These are phyloP conservation scores for Orcinus orca DNA, from an alignment of 2,113 vertebrate species.

Conservation along the genomic window DNA sequence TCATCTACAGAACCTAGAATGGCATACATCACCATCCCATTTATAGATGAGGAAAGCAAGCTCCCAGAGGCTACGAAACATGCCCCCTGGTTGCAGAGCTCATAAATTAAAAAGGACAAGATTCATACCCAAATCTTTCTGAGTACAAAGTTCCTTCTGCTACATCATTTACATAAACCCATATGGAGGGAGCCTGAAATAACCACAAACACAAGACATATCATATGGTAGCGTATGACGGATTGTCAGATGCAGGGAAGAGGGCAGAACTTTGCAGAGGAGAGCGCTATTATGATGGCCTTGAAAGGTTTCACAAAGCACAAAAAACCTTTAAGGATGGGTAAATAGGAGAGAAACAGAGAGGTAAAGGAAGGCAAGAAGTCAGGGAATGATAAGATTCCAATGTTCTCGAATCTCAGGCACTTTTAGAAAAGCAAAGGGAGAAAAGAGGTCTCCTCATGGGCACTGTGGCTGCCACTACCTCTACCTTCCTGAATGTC, in stretches of 20 bases:
- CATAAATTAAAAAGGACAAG: not conserved
- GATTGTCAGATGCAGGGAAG: not conserved
- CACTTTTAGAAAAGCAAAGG: not conserved
- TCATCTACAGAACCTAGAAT: not conserved
- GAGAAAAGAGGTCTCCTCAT: not conserved
- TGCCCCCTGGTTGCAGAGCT: not conserved
- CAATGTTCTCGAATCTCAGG: not conserved
- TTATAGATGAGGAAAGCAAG: not conserved
- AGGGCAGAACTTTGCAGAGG: not conserved
- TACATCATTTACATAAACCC: not conserved
- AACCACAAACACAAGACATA: not conserved
- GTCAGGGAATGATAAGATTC: not conserved
- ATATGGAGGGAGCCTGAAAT: slow-evolving; percentile 10
- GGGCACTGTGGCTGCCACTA: fast-evolving
- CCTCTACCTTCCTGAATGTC: not conserved
- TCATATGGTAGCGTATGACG: not conserved
- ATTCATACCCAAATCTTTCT: not conserved
- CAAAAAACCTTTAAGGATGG: not conserved
- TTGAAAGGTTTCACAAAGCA: not conserved
- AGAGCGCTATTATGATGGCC: not conserved
- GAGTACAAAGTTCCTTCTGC: not conserved
- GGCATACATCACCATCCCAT: not conserved
- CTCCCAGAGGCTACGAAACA: not conserved
- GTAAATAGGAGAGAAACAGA: not conserved
- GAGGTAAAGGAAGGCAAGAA: not conserved